Conservation (phyloP, 1,140 invertebrate species). For the Brachionus plicatilis region DNA sequence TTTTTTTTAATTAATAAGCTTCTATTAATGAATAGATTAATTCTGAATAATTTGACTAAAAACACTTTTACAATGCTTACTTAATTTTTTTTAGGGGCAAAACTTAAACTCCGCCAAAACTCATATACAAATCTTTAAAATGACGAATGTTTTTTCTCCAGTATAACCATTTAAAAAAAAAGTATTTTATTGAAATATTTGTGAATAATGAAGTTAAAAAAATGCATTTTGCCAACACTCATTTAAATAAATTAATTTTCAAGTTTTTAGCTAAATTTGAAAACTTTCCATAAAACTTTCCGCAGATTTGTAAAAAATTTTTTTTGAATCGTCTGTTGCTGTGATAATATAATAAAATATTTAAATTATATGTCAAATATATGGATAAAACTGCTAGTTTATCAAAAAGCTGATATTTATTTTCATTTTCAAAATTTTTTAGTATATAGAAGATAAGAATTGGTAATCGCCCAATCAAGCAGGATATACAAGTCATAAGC, state of each 20-base stretch:
- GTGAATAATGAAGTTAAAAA: too few species aligned
- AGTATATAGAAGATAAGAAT: background rate
- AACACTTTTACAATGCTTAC: too few species aligned
- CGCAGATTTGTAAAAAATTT: background rate
- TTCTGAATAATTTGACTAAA: too few species aligned
- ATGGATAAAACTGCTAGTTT: background rate
- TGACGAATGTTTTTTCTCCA: too few species aligned
- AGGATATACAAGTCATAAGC: background rate
- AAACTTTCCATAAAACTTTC: background rate
- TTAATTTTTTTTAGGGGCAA: too few species aligned
- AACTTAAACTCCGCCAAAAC: too few species aligned
- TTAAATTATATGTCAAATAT: background rate
- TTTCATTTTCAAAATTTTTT: background rate
- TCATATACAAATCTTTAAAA: too few species aligned
- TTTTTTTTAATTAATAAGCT: too few species aligned
- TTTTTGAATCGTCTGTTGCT: slow-evolving; percentile 1
- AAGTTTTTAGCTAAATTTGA: background rate
- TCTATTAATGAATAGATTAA: too few species aligned
- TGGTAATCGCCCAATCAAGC: background rate
- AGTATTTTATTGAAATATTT: too few species aligned
- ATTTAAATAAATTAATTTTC: background rate
- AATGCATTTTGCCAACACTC: background rate
- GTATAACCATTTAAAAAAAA: too few species aligned
- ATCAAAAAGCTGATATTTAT: background rate
- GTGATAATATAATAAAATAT: background rate